Conservation (phyloP, 2,888 invertebrate genomes). For the Papilio gigon region DNA sequence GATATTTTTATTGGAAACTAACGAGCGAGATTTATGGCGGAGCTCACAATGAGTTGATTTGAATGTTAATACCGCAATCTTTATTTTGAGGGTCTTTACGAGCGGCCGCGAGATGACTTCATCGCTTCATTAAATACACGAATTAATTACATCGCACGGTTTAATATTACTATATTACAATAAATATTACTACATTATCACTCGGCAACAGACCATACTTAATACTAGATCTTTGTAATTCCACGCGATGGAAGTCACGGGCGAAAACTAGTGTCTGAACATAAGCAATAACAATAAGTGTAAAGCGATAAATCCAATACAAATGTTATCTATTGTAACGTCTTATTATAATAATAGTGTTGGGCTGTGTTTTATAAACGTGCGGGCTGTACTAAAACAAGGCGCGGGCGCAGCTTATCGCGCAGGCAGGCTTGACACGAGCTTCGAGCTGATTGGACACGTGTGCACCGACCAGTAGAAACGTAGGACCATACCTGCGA, state of each 20-base stretch:
- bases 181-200: not conserved
- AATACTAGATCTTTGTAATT: no score
- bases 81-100: constrained; percentile 35
- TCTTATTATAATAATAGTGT: constrained; percentile 12
- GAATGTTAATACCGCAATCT: constrained; percentile 32
- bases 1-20: constrained; percentile 33
- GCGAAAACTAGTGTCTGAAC: not conserved
- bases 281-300: constrained; percentile 1
- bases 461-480: not conserved
- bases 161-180: not conserved
- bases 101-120: constrained; percentile 18
- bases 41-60: constrained; percentile 25
- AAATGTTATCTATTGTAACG: constrained; percentile 19
- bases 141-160: constrained; percentile 13
- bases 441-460: constrained; percentile 4
- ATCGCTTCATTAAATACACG: constrained; percentile 10
- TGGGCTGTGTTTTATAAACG: constrained; percentile 33
- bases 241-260: no score
- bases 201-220: not conserved
- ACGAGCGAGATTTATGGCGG: constrained; percentile 31
- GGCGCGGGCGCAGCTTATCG: constrained; percentile 25
- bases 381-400: constrained; percentile 4
- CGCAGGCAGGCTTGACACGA: not conserved
- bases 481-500: not conserved
- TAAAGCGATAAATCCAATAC: constrained; percentile 2